Conservation (phyloP, 1,140 invertebrate genomes). For the Dendroctonus ponderosae region DNA sequence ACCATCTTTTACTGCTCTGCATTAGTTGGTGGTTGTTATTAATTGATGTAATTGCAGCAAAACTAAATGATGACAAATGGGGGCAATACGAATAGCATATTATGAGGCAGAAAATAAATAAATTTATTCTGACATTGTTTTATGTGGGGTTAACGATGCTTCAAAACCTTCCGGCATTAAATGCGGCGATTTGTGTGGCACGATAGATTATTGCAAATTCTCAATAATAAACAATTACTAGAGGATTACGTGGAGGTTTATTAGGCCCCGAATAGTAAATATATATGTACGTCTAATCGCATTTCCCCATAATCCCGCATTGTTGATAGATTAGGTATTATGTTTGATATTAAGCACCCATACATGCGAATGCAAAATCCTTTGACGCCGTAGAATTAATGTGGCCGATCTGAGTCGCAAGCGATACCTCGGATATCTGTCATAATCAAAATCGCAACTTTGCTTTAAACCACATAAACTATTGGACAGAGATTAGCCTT, state of each 20-base stretch:
- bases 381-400: slow-evolving; percentile 29
- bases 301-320: slow-evolving; percentile 30
- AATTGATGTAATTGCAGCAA: too few relatives aligned
- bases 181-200: slow-evolving; percentile 16
- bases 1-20: too few relatives aligned
- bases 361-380: slow-evolving; percentile 28
- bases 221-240: slow-evolving; percentile 31
- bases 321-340: slow-evolving; percentile 35
- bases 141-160: slow-evolving; percentile 13
- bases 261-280: slow-evolving; percentile 28
- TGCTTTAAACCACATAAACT: slow-evolving; percentile 14
- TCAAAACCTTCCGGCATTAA: slow-evolving; percentile 22
- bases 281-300: slow-evolving; percentile 32
- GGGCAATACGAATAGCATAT: too few relatives aligned
- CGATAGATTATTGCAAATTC: slow-evolving; percentile 26
- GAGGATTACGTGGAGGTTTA: slow-evolving; percentile 29
- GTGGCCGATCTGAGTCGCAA: slow-evolving; percentile 12
- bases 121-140: not conserved
- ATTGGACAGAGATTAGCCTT: slow-evolving; percentile 7
- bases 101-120: too few relatives aligned
- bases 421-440: slow-evolving; percentile 23
- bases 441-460: slow-evolving; percentile 21
- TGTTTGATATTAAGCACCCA: slow-evolving; percentile 15
- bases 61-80: too few relatives aligned
- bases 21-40: too few relatives aligned